These are phyloP conservation scores for Aplochiton taeniatus DNA, from an alignment of 2,797 vertebrate species.

Conservation along the genomic window DNA sequence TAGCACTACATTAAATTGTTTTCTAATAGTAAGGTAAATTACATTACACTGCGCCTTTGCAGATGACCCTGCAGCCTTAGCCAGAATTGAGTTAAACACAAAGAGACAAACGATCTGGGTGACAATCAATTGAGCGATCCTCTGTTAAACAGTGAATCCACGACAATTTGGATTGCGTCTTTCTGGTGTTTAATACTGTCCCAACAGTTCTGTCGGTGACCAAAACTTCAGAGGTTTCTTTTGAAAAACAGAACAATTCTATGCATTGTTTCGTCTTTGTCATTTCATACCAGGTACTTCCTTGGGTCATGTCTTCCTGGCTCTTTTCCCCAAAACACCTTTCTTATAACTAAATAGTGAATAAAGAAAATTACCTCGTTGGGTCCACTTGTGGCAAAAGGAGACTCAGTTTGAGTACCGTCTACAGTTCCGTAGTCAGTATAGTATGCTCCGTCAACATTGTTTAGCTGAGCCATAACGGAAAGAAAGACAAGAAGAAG, in stretches of 20 bases:
- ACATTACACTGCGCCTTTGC: neutral
- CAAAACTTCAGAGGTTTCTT: conserved; percentile 7
- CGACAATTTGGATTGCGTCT: conserved; percentile 28
- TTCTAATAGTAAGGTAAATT: no score
- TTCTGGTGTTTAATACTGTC: conserved; percentile 17
- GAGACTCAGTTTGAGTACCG: conserved; percentile 83
- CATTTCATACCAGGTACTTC: conserved; percentile 63
- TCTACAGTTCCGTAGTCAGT: conserved; percentile 88
- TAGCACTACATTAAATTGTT: no score
- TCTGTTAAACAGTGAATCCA: conserved; percentile 1
- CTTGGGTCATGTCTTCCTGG: conserved; percentile 55
- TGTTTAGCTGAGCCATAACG: conserved; percentile 84
- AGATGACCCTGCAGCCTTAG: conserved; percentile 31
- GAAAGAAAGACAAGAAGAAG: conserved; percentile 72
- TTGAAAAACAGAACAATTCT: conserved; percentile 58
- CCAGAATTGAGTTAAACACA: conserved; percentile 30
- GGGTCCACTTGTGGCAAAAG: conserved; percentile 79
- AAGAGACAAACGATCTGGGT: conserved; percentile 23
- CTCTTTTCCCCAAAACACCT: conserved; percentile 39
- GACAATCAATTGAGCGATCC: conserved; percentile 26
- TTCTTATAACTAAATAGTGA: conserved; percentile 29
- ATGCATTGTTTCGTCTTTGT: conserved; percentile 61
- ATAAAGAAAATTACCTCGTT: conserved; percentile 84
- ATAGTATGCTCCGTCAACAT: conserved; percentile 90
- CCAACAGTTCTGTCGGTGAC: conserved; percentile 43